Base-by-base conservation (phyloP, 92 coral and sea anemone species). In the Porites divaricata region DNA sequence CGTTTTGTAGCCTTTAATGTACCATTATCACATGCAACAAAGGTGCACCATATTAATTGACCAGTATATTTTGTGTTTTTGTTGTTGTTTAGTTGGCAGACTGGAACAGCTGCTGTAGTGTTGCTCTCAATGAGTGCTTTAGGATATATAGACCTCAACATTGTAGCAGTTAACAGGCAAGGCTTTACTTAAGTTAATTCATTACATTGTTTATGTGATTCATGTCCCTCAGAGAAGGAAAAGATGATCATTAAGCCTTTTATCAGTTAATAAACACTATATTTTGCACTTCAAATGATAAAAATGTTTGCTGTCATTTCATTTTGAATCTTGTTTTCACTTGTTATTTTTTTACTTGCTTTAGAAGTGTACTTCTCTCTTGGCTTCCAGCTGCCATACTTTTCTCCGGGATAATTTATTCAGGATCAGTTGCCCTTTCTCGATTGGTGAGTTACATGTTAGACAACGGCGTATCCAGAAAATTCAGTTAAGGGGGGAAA, bases 361-460 rank as follows among this genome's bases (percentile, higher is more conserved):
- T 0, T 41, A 75, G 81, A 19, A 0, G 41, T 26, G 67, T 65
- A 10, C 65, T 83, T 64, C 19, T 65, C 16, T 65, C 81, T 13
- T 91, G 98, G 90, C 88, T 94, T 48, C 98, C 98, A 52, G 92
- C 93, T 45, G 86, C 89, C 71, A 85, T 92, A 41, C 86, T 92
- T 45, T 93, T 92, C 21, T 86, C 96, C 74, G 98, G 93, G 48
- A 86, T 88, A 53, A 94, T 96, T 71, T 96, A 96, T 83, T 90
- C 93, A 71, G 98, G 98, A 65, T 96, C 98, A 74, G 97, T 96
- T 64, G 94, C 98, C 5, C 83, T 96, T 74, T 96, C 98, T 9
- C 90, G 91, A 85, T 92, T 96, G 96, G 98, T 96, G 67, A n/a
- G 81, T 78, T 19, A 41, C 45, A 54, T 53, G 15, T 9, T 53